Evolutionary conservation across 2,113 vertebrate genomes (phyloP), one percentile per base, ranked within the genome.

Genomic region (Sciurus niger): DNA sequence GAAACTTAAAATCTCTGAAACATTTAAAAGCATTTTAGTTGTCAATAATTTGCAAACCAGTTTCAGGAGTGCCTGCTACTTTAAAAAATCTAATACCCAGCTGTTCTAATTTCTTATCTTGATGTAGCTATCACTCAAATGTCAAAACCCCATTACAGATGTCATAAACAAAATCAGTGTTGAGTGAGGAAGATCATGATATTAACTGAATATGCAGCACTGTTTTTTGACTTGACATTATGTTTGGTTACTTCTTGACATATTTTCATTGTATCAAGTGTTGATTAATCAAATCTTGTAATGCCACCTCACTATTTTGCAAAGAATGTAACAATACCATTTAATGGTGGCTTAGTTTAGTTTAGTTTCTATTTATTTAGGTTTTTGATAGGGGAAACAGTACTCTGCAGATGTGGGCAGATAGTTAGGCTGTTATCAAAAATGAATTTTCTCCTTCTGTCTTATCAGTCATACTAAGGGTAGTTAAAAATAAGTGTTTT

Each of bases 81-180:
- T 96, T 96, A 34, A 79, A 94, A 97, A 96, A 97, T 95, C n/a
- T 94, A 97, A 98, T 97, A 97, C 85, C 96, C 98, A 98, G 97
- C 96, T 98, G 97, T 97, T 96, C 98, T 98, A 91, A 98, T 98
- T 98, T 98, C 93, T 94, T 97, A 63, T 94, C 97, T 93, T 95
- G 87, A 79, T 98, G 95, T 98, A 98, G 93, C 97, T 98, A 97
- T 98, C 98, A 98, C 77, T 98, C 98, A 98, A 92, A 96, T 98
- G 98, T 98, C 98, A 98, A 94, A 98, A 98, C 88, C 96, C 93
- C 94, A 89, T 98, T 97, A 97, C 91, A 94, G 95, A 95, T 98
- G 96, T 89, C 97, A 97, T 98, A 98, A 98, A 98, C 98, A 98
- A 98, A 98, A 98, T 98, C 95, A 98, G 37, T 16, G 17, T 85